phyloP scores from a whole-genome alignment of 2,888 invertebrate genomes.

The Nomada ferruginata region DNA sequence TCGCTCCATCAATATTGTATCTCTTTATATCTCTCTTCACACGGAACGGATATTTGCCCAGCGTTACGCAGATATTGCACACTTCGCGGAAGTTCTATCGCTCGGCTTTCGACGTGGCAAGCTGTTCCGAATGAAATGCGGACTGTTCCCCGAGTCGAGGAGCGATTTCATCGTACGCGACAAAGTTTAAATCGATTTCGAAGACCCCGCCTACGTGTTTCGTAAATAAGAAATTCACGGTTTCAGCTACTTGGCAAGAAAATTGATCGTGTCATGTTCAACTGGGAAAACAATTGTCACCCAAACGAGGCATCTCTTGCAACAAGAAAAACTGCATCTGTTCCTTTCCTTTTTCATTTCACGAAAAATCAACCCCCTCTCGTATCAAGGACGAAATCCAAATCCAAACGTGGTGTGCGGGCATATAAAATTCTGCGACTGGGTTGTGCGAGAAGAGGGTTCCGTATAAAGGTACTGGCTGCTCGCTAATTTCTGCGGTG shows the following conservation, averaged over 20 bases:
- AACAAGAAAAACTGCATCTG: background rate
- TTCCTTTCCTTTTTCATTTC: no score
- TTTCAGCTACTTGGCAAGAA: background rate
- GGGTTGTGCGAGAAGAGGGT: background rate
- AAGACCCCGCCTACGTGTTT: background rate
- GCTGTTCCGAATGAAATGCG: background rate
- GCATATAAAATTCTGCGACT: no score
- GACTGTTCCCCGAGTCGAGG: background rate
- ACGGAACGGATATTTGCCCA: conserved; percentile 31
- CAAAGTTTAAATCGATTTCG: background rate
- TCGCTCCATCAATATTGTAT: conserved; percentile 53
- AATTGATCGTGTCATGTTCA: background rate
- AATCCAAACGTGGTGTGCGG: no score
- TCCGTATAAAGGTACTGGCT: conserved; percentile 1
- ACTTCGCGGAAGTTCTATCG: background rate
- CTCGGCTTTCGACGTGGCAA: background rate
- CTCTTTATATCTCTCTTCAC: conserved; percentile 42
- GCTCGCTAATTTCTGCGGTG: conserved; percentile 48
- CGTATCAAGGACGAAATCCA: no score
- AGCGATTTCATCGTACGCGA: background rate
- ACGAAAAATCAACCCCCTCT: no score
- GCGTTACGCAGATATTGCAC: conserved; percentile 38
- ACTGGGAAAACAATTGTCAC: background rate
- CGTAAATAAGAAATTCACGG: background rate
- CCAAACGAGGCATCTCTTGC: background rate